These are phyloP conservation scores for Epinephelus moara DNA, from an alignment of 2,113 vertebrate genomes.

Conservation along the genomic window DNA sequence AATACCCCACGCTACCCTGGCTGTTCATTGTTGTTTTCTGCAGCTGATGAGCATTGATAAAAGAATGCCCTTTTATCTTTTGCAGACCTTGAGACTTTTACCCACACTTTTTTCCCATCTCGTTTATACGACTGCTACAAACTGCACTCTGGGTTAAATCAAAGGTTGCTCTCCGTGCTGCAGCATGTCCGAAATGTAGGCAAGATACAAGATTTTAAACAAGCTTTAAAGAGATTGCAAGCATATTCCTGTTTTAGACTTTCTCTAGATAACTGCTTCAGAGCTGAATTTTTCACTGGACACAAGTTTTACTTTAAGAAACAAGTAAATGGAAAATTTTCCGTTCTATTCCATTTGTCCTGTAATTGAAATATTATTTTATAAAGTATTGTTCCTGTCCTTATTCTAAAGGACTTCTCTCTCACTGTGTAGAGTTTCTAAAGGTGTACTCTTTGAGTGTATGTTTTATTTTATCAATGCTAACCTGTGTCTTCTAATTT, in stretches of 20 bases:
- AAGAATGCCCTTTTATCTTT: not conserved
- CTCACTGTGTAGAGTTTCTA: not conserved
- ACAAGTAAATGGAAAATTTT: not conserved
- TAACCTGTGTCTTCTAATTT: not conserved
- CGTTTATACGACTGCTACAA: constrained; percentile 21
- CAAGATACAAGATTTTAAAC: constrained; percentile 18
- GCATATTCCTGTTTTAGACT: constrained; percentile 12
- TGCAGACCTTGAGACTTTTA: constrained; percentile 2
- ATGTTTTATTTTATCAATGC: not conserved
- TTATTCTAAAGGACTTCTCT: not conserved
- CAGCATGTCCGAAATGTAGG: constrained; percentile 3
- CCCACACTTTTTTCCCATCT: constrained; percentile 21
- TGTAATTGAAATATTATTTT: not conserved
- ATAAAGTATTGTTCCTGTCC: not conserved
- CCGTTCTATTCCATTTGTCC: not conserved
- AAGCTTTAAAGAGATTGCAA: constrained; percentile 14
- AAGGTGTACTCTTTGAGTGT: not conserved
- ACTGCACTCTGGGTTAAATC: constrained; percentile 26
- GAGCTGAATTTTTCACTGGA: not conserved
- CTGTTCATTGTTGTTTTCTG: constrained; percentile 6
- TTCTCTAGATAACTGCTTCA: constrained; percentile 15
- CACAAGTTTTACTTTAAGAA: not conserved
- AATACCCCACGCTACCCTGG: not conserved
- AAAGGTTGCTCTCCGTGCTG: constrained; percentile 2
- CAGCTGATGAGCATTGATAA: not conserved